Base-by-base conservation (phyloP, 2,888 invertebrate genomes). In the Macrophya alboannulata region DNA sequence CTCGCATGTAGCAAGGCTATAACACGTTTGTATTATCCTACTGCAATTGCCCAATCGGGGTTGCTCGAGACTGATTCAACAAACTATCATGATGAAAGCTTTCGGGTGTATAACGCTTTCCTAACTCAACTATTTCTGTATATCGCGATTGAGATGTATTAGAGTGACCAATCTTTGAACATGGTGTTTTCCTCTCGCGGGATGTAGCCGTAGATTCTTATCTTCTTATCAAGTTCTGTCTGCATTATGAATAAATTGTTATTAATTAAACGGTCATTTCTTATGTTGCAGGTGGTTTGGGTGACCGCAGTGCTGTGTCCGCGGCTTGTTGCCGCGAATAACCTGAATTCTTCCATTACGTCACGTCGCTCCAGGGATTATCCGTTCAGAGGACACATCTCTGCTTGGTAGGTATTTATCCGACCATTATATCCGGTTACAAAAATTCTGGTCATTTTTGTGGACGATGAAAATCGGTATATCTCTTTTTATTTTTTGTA, bases 241-340 rank as follows among this genome's bases (percentile, higher is more conserved):
- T 43, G 21, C 62, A 8, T 43, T 81, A 40, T 3, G 12, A 43
- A 62, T 43, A 25, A 62, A 21, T 25, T 40, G 40, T 6, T 12
- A 43, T 43, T 37, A 21, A 40, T 65, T 17, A 5, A 31, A 40
- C 45, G 12, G 31, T 65, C 12, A n/a, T 71, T 87, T 85, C 86
- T 86, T 88, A 90, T 85, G 84, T 94, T 94, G 72, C 94, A 95
- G 95, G 95, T 95, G 95, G 95, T 95, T 94, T 95, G 94, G 94
- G 94, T 95, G 94, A 94, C 95, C 95, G 95, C 95, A 94, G 94
- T 95, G 92, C 94, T 95, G 93, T 92, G 92, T 90, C 92, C 92
- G 90, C 92, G 92, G 91, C 91, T 93, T 90, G 89, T 89, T 90
- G 92, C 91, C 91, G 92, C 92, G 92, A 92, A 92, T 90, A 93